Evolutionary conservation across 2,797 vertebrate genomes (phyloP).

Genomic region (Melanotaenia parkinsoni): DNA sequence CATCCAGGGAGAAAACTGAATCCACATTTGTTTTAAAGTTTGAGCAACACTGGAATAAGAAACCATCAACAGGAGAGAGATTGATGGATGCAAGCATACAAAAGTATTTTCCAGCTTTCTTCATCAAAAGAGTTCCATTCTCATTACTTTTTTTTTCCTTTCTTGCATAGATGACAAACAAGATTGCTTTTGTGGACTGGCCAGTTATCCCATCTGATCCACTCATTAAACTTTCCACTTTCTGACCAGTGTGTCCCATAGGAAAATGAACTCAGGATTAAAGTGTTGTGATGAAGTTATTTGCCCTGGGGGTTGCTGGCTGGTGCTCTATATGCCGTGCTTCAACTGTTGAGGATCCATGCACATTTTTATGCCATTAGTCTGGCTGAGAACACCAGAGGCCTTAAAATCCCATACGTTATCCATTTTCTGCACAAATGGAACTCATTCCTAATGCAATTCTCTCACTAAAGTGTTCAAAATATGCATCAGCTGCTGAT

Average conservation of each 20-base stretch:
- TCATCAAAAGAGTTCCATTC: conserved; percentile 38
- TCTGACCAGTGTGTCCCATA: conserved; percentile 65
- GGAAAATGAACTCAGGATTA: conserved; percentile 75
- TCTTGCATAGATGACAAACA: conserved; percentile 33
- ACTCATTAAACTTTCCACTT: conserved; percentile 63
- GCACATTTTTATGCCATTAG: conserved; percentile 64
- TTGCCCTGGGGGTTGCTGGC: conserved; percentile 64
- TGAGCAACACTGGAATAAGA: conserved; percentile 19
- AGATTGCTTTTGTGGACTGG: conserved; percentile 42
- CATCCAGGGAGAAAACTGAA: conserved; percentile 21
- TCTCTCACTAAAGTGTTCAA: conserved; percentile 56
- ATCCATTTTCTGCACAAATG: conserved; percentile 67
- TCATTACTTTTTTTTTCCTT: conserved; percentile 14
- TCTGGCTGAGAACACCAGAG: conserved; percentile 55
- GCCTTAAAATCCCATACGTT: conserved; percentile 64
- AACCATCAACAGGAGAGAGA: conserved; percentile 11
- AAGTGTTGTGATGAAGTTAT: conserved; percentile 73
- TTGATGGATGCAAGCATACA: conserved; percentile 32
- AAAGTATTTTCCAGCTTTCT: conserved; percentile 41
- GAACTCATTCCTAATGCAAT: conserved; percentile 56
- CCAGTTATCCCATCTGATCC: conserved; percentile 39
- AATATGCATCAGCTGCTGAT: conserved; percentile 65
- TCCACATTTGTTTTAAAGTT: conserved; percentile 32
- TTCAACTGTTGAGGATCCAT: conserved; percentile 35
- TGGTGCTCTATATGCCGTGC: conserved; percentile 51